Evolutionary conservation across 2,888 invertebrate genomes (phyloP), one percentile per base, ranked within the genome.

Genomic region (Siphlonurus alternatus): DNA sequence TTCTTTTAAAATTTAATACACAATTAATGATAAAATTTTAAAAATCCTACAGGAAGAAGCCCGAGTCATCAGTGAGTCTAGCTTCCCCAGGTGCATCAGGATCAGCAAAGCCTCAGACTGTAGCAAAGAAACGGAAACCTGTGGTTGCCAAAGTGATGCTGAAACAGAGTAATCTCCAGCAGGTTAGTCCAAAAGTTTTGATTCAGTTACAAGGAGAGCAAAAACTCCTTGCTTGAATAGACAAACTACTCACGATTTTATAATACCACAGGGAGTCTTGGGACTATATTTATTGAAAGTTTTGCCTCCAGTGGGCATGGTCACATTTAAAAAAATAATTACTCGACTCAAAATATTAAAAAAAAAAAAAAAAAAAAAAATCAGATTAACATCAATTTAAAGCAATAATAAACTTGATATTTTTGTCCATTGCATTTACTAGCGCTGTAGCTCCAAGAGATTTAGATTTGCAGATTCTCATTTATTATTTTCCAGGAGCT

Each of bases 51-150:
- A 38, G 38, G 38, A 38, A 38, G 15, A 38, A 38, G 15, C 5
- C 38, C 15, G 38, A 38, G 38, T 15, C 38, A 10, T 5, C 38
- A 38, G 5, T 10, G 5, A 38, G 15, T 38, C 5, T 38, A 38
- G 15, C 38, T 38, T 38, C 38, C 19, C 24, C 59, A 15, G 59
- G 25, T 2, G 25, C 23, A 24, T 59, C 25, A 63, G 66, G 23
- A 67, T 72, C 74, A 18, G 75, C 76, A 65, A 81, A 80, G 71
- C 72, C 76, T 61, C 68, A 76, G 20, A 74, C 75, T 62, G 71
- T 77, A 20, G 75, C 75, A 53, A 81, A 81, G 70, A 79, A 78
- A 72, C 80, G 80, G 71, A 76, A 78, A 68, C 74, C 78, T 2
- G 69, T 76, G 3, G 15, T 38, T 38, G 38, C 38, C 15, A 38